Base-by-base conservation (phyloP, 2,797 vertebrate species). In the Sebastes dallii region DNA sequence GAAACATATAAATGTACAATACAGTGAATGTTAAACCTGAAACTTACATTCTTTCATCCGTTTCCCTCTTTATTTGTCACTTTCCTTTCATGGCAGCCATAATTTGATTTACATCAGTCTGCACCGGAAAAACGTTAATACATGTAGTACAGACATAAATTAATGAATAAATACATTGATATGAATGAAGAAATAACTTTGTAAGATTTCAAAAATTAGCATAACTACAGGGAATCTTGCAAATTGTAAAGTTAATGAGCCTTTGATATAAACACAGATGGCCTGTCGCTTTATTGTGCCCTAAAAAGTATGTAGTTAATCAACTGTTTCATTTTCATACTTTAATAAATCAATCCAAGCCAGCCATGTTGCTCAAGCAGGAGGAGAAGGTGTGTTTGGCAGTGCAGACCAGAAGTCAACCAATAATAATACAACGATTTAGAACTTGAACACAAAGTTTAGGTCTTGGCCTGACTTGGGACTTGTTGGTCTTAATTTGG, bases 1-100 rank as follows among this genome's bases (percentile, higher is more conserved):
- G 58, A 72, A 68, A 74, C 13, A 52, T 60, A 34, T 20, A 67
- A 78, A 80, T 65, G 25, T n/a, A n/a, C 14, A 65, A 50, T 76
- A 22, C 8, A 72, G 3, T 62, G 14, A 54, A 78, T 20, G 2
- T 52, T 72, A 4, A 65, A 55, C 20, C 16, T 56, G 11, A 71
- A 55, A 60, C 25, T 54, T 36, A n/a, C 27, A 39, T 27, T 46
- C 1, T 54, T 59, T 72, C 39, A 58, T 66, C 11, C 0, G 4
- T 54, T 55, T 16, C 30, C 30, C 20, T 75, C 25, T 20, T 32
- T 30, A 8, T 12, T 7, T 61, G 29, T 27, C 5, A 29, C 5
- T 39, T 62, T 25, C 0, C 7, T 42, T 39, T 54, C 1, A 67
- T 11, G 13, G 18, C 6, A 61, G 13, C 22, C 39, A 36, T 30